These are phyloP conservation scores for Brachystomella parvula DNA, from an alignment of 1,140 invertebrate genomes.

Conservation along the genomic window DNA sequence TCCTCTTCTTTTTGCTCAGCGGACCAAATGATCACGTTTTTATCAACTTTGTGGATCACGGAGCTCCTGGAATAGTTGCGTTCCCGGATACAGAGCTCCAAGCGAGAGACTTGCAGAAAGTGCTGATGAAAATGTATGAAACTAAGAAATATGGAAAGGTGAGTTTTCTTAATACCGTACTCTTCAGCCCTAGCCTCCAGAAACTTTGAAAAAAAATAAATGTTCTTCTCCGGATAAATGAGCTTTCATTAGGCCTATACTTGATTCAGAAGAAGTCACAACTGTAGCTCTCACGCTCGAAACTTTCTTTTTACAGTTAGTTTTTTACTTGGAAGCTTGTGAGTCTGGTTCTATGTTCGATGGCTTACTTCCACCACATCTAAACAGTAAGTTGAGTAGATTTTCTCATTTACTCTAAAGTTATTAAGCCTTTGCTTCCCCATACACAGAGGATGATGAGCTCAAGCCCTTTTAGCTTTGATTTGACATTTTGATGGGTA, in stretches of 20 bases:
- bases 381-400: constrained; percentile 51
- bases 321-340: constrained; percentile 60
- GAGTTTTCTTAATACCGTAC: too few relatives aligned
- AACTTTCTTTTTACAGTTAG: constrained; percentile 47
- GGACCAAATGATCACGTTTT: constrained; percentile 55
- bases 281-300: not conserved
- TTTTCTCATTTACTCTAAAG: not conserved
- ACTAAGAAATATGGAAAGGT: constrained; percentile 46
- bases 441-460: not conserved
- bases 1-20: constrained; percentile 42
- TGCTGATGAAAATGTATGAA: constrained; percentile 47
- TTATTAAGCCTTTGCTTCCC: not conserved
- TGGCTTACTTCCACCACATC: constrained; percentile 48
- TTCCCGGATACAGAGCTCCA: constrained; percentile 47
- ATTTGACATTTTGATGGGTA: constrained; percentile 2
- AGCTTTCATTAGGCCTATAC: too few relatives aligned
- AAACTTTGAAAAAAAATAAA: not conserved
- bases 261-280: not conserved
- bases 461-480: too few relatives aligned
- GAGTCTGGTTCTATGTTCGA: constrained; percentile 62
- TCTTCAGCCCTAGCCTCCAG: too few relatives aligned
- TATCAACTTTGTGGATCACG: constrained; percentile 60
- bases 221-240: too few relatives aligned
- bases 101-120: constrained; percentile 40
- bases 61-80: constrained; percentile 51